phyloP scores from a whole-genome alignment of 1,140 invertebrate genomes.

The Leptinotarsa undecemlineata region DNA sequence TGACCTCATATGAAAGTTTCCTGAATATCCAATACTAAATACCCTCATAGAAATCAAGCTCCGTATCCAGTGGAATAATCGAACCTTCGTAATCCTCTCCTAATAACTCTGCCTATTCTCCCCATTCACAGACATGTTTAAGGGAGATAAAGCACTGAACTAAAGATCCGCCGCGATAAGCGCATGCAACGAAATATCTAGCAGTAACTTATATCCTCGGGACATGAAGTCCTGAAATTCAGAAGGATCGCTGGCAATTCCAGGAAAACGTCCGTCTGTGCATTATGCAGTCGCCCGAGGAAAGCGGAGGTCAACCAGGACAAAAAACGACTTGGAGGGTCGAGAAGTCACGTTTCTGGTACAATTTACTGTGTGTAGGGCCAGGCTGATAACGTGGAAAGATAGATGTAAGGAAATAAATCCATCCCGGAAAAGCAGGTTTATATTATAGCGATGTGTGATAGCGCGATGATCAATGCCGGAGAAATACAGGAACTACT shows the following conservation, averaged over 20 bases:
- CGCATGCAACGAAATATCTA: background rate
- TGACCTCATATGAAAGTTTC: too few species aligned
- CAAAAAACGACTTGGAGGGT: conserved; percentile 14
- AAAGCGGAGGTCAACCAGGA: conserved; percentile 17
- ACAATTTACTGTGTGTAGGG: conserved; percentile 23
- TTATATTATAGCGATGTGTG: conserved; percentile 14
- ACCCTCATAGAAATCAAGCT: background rate
- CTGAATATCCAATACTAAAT: too few species aligned
- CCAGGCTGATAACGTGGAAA: background rate
- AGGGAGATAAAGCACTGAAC: background rate
- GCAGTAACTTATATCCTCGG: background rate
- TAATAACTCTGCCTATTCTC: background rate
- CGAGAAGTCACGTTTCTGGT: conserved; percentile 23
- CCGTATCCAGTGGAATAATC: background rate
- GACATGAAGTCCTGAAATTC: background rate
- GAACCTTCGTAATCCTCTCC: background rate
- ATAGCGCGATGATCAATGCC: background rate
- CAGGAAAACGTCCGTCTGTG: conserved; percentile 17
- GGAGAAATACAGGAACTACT: conserved; percentile 1
- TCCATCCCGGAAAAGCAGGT: conserved; percentile 12
- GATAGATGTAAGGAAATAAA: conserved; percentile 21
- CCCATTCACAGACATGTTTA: background rate
- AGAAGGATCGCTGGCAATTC: background rate
- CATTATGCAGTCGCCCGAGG: conserved; percentile 21
- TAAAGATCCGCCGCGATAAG: background rate